Percentiles rank a stretch among this genome's conserved stretches.
phyloP scores from a whole-genome alignment of 2,888 invertebrate genomes.

The Incurvaria masculella region DNA sequence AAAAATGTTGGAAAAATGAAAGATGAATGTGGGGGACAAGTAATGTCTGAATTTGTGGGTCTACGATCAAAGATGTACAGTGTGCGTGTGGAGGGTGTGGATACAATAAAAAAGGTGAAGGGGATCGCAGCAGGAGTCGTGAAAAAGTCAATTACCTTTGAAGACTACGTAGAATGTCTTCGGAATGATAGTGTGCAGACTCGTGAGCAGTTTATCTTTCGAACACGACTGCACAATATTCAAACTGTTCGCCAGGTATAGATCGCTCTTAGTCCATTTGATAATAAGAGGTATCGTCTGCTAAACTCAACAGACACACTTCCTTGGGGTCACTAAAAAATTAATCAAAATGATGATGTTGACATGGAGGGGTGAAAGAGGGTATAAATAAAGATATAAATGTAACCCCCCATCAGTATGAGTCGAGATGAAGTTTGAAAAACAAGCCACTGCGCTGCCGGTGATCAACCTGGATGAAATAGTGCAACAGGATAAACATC shows the following conservation, averaged over 20 bases:
- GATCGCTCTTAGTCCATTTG: neutral
- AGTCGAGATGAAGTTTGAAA: neutral
- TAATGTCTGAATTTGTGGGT: conserved; percentile 10
- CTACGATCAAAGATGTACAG: conserved; percentile 12
- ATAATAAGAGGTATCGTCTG: too few relatives aligned
- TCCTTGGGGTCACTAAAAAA: neutral
- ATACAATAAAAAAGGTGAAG: neutral
- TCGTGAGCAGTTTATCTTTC: neutral
- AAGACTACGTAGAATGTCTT: neutral
- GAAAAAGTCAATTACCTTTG: neutral
- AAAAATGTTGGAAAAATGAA: neutral
- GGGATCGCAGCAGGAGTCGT: neutral
- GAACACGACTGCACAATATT: neutral
- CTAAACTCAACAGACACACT: neutral
- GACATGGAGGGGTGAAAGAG: neutral
- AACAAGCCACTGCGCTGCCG: neutral
- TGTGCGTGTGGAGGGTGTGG: neutral
- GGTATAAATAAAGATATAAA: neutral
- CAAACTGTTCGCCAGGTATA: neutral
- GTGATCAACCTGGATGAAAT: neutral
- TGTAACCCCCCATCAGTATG: neutral
- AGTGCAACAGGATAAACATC: neutral
- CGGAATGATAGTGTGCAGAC: neutral
- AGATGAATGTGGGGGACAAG: neutral
- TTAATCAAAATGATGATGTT: neutral